These are phyloP conservation scores for Ochotona curzoniae DNA, from an alignment of 2,113 vertebrate genomes.

Conservation along the genomic window DNA sequence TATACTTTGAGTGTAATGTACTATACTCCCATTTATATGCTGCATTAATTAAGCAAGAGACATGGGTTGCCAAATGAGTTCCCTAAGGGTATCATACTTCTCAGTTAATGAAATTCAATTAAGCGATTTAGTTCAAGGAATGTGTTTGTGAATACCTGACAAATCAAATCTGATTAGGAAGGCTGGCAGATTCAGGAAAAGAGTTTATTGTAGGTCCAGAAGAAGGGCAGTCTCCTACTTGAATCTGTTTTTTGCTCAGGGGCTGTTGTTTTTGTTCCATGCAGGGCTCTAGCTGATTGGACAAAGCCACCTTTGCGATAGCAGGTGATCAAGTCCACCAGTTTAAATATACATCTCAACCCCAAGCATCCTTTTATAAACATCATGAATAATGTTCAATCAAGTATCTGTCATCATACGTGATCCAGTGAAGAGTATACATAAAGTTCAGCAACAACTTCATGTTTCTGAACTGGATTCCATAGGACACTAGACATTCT, in stretches of 20 bases:
- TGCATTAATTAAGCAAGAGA: constrained; percentile 34
- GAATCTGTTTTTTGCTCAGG: background rate
- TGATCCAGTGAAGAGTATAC: background rate
- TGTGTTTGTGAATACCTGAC: no score
- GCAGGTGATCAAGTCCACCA: background rate
- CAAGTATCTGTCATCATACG: background rate
- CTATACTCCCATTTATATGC: constrained; percentile 24
- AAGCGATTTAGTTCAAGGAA: background rate
- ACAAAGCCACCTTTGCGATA: background rate
- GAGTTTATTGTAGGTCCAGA: no score
- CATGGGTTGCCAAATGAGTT: constrained; percentile 17
- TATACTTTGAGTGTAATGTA: background rate
- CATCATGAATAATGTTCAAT: background rate
- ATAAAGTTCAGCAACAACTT: background rate
- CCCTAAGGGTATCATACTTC: background rate
- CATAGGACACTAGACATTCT: background rate
- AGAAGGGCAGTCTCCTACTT: background rate
- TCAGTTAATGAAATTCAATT: constrained; percentile 51
- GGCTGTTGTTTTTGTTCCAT: background rate
- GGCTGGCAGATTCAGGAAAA: background rate
- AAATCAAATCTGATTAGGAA: background rate
- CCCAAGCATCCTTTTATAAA: background rate
- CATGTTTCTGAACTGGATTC: background rate
- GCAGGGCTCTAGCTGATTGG: background rate
- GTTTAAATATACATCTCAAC: background rate